Conservation (phyloP, 2,888 invertebrate species). For the Drosophila mayaguana region DNA sequence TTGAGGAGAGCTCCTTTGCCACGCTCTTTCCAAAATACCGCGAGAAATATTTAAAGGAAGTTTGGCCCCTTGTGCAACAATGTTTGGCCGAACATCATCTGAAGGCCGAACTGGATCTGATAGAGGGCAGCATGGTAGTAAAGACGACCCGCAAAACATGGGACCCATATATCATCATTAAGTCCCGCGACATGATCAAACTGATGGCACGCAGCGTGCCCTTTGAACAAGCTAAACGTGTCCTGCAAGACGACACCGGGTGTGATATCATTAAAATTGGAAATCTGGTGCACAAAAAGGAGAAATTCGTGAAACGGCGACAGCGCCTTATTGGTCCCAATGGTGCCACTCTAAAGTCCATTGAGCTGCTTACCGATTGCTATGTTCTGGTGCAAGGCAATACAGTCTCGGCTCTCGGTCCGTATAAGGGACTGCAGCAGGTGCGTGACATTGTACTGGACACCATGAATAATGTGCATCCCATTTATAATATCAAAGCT, state of each 20-base stretch:
- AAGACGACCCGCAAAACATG: slow-evolving; percentile 98
- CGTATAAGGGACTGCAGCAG: slow-evolving; percentile 95
- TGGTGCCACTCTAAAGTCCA: slow-evolving; percentile 98
- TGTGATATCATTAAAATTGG: slow-evolving; percentile 99
- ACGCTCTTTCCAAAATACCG: slow-evolving; percentile 98
- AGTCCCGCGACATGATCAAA: slow-evolving; percentile 98
- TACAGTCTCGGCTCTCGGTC: slow-evolving; percentile 98
- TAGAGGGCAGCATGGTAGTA: slow-evolving; percentile 98
- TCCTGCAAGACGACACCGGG: slow-evolving; percentile 94
- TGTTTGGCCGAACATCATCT: slow-evolving; percentile 91
- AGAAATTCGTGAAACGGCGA: slow-evolving; percentile 97
- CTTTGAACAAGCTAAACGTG: slow-evolving; percentile 95
- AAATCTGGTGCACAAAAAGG: slow-evolving; percentile 94
- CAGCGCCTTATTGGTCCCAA: slow-evolving; percentile 98
- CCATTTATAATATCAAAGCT: slow-evolving; percentile 98
- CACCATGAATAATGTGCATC: slow-evolving; percentile 99
- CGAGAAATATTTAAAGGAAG: slow-evolving; percentile 97
- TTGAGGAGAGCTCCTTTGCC: slow-evolving; percentile 98
- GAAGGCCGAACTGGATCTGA: slow-evolving; percentile 94
- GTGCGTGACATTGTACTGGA: slow-evolving; percentile 96
- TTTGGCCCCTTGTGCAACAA: slow-evolving; percentile 97
- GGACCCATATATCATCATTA: slow-evolving; percentile 99
- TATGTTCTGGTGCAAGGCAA: slow-evolving; percentile 98
- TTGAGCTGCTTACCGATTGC: slow-evolving; percentile 97
- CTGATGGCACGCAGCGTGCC: slow-evolving; percentile 97